Percentiles rank a stretch among this genome's conserved stretches.
phyloP scores from a whole-genome alignment of 2,797 vertebrate species.

The Dromococcyx pavoninus region DNA sequence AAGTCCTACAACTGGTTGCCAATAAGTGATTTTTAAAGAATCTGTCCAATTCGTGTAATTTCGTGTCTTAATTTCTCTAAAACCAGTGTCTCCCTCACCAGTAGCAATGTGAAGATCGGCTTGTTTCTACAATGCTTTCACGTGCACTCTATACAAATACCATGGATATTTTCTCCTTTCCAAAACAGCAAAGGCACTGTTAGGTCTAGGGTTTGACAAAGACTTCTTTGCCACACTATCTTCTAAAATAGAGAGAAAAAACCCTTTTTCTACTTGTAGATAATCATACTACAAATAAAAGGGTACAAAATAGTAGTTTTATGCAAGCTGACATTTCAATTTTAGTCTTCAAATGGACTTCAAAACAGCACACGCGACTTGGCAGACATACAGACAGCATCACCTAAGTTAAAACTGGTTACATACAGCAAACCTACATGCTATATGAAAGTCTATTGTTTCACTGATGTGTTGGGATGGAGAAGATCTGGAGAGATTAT shows the following conservation, averaged over 20 bases:
- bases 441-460: background rate
- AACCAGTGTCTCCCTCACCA: background rate
- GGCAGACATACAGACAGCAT: background rate
- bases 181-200: background rate
- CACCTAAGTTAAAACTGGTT: background rate
- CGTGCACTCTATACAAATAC: background rate
- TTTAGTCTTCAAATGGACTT: background rate
- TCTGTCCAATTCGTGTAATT: background rate
- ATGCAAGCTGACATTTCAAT: background rate
- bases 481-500: background rate
- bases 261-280: background rate
- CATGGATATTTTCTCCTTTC: background rate
- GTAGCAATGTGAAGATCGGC: accelerated
- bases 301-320: background rate
- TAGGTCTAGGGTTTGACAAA: background rate
- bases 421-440: background rate
- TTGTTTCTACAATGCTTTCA: background rate
- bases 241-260: background rate
- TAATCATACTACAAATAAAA: background rate
- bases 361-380: accelerated
- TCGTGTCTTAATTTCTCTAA: background rate
- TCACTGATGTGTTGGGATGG: accelerated
- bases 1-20: background rate
- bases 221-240: background rate
- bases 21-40: background rate